These are phyloP conservation scores for Pempheris klunzingeri DNA, from an alignment of 2,797 vertebrate genomes.

Conservation along the genomic window DNA sequence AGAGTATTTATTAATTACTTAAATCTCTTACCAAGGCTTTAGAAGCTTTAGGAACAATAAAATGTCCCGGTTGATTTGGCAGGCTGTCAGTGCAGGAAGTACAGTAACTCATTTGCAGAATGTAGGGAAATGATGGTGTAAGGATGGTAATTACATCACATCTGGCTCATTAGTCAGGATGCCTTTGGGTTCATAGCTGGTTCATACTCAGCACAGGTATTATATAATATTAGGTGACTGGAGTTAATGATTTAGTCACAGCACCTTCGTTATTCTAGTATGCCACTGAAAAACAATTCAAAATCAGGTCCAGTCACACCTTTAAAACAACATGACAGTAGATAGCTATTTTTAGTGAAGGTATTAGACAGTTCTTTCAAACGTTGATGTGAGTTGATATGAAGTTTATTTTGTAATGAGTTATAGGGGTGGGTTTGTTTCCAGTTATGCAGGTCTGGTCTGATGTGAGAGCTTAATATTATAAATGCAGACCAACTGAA, in stretches of 20 bases:
- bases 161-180: not conserved
- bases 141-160: not conserved
- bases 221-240: conserved; percentile 7
- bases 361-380: too few relatives aligned
- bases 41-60: not conserved
- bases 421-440: too few relatives aligned
- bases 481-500: too few relatives aligned
- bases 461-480: too few relatives aligned
- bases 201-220: too few relatives aligned
- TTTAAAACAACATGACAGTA: too few relatives aligned
- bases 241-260: conserved; percentile 21
- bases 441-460: too few relatives aligned
- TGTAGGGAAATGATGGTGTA: not conserved
- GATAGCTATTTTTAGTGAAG: too few relatives aligned
- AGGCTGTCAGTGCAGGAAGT: not conserved
- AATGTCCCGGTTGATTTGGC: not conserved
- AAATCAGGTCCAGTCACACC: not conserved
- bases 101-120: not conserved
- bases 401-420: too few relatives aligned
- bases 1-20: not conserved
- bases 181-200: conserved; percentile 4
- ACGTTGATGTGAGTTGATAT: too few relatives aligned
- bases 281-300: conserved; percentile 7
- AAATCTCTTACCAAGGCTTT: not conserved
- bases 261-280: conserved; percentile 3